These are phyloP conservation scores for Nansenia antarctica DNA, from an alignment of 2,113 vertebrate species.

Conservation along the genomic window DNA sequence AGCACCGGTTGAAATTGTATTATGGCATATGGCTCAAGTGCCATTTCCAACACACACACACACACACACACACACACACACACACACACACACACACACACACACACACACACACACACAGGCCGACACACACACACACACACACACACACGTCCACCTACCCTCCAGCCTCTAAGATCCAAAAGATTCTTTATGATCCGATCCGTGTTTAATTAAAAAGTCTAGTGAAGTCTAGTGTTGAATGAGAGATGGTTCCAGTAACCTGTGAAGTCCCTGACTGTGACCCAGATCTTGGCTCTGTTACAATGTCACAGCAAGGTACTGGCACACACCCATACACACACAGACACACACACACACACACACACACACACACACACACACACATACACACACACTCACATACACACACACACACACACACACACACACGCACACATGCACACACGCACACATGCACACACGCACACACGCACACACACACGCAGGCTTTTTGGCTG, in stretches of 20 bases:
- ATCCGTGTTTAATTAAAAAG: no score
- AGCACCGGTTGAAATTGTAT: neutral
- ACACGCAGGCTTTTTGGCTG: neutral
- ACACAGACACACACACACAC: neutral
- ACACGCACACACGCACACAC: neutral
- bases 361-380: neutral
- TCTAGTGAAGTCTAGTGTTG: neutral
- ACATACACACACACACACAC: neutral
- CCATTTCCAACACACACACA: neutral
- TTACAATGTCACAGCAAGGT: neutral
- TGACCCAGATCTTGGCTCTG: neutral
- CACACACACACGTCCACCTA: conserved; percentile 16
- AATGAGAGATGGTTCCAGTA: neutral
- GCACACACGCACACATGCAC: neutral
- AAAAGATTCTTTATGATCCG: no score
- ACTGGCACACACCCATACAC: neutral
- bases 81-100: neutral
- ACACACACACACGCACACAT: neutral
- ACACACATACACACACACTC: neutral
- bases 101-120: neutral
- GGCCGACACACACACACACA: neutral
- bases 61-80: neutral
- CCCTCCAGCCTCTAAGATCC: no score
- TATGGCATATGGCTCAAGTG: neutral
- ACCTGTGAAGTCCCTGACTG: neutral